A percentile compares a stretch with the other conserved stretches of the same genome.
Evolutionary conservation across 1,140 invertebrate genomes (phyloP).

Genomic region (Drosophila bocqueti): DNA sequence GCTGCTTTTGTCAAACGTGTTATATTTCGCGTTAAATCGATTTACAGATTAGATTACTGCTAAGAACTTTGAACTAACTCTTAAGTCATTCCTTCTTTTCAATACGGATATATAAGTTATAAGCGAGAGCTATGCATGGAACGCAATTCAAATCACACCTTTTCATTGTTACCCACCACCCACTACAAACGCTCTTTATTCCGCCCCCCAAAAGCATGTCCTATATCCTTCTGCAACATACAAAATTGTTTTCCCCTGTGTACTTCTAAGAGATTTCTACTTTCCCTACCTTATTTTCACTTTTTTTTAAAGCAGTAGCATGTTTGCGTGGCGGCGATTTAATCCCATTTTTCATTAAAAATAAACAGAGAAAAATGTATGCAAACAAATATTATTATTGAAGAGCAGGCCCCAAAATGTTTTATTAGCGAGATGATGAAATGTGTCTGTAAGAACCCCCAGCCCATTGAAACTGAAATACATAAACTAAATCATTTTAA

Average conservation of each 20-base stretch:
- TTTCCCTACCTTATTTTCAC: slow-evolving; percentile 9
- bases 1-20: slow-evolving; percentile 38
- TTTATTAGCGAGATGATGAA: slow-evolving; percentile 30
- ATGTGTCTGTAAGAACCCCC: slow-evolving; percentile 23
- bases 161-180: slow-evolving; percentile 47
- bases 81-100: slow-evolving; percentile 80
- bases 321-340: slow-evolving; percentile 31
- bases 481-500: slow-evolving; percentile 49
- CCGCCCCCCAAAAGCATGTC: neutral
- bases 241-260: slow-evolving; percentile 34
- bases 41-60: slow-evolving; percentile 58
- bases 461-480: slow-evolving; percentile 45
- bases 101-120: slow-evolving; percentile 63
- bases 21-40: slow-evolving; percentile 43
- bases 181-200: neutral
- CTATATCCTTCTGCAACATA: neutral
- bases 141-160: slow-evolving; percentile 8
- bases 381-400: slow-evolving; percentile 42
- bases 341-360: slow-evolving; percentile 37
- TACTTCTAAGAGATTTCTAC: slow-evolving; percentile 32
- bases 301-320: slow-evolving; percentile 39
- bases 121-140: slow-evolving; percentile 55
- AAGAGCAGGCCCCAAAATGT: slow-evolving; percentile 7
- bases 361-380: slow-evolving; percentile 35
- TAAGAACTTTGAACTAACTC: slow-evolving; percentile 80